Percentiles rank a stretch among this genome's conserved stretches.
These are phyloP conservation scores for Onychorhynchus coronatus DNA, from an alignment of 2,113 vertebrate genomes.

Conservation along the genomic window DNA sequence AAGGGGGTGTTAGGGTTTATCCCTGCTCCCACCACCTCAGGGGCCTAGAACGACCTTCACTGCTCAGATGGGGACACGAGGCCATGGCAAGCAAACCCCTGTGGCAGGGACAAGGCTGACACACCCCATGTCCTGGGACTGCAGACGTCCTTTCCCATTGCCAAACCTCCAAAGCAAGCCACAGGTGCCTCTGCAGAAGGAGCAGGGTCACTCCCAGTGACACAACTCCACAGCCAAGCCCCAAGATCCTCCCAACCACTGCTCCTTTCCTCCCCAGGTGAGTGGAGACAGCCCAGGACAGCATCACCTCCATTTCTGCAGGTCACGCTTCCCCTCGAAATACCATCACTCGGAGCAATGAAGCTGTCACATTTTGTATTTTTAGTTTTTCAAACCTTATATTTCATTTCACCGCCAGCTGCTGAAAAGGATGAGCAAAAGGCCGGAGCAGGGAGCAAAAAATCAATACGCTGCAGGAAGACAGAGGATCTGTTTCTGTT, in stretches of 20 bases:
- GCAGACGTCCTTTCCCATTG: not conserved
- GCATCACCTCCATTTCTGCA: not conserved
- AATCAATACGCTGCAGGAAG: constrained; percentile 75
- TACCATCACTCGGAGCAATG: constrained; percentile 46
- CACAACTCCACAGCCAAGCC: not conserved
- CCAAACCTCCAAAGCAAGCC: not conserved
- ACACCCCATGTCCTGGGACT: not conserved
- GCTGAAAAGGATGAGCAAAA: constrained; percentile 69
- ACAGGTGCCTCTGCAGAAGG: not conserved
- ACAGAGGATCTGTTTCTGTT: constrained; percentile 47
- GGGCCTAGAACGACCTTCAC: not conserved
- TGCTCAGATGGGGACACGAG: not conserved
- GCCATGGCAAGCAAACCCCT: rapidly evolving
- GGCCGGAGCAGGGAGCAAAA: constrained; percentile 65
- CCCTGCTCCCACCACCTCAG: not conserved
- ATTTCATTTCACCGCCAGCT: constrained; percentile 62
- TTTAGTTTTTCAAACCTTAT: constrained; percentile 73
- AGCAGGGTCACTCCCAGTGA: rapidly evolving
- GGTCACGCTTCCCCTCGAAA: constrained; percentile 41
- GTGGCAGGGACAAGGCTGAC: not conserved
- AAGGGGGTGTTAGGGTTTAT: not conserved
- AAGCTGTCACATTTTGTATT: constrained; percentile 73
- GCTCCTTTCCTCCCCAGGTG: not conserved
- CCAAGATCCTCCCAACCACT: not conserved
- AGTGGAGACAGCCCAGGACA: not conserved